These are phyloP conservation scores for silkworm (Bombyx mori) DNA, from an alignment of 1,140 invertebrate species.

Conservation along the genomic window DNA sequence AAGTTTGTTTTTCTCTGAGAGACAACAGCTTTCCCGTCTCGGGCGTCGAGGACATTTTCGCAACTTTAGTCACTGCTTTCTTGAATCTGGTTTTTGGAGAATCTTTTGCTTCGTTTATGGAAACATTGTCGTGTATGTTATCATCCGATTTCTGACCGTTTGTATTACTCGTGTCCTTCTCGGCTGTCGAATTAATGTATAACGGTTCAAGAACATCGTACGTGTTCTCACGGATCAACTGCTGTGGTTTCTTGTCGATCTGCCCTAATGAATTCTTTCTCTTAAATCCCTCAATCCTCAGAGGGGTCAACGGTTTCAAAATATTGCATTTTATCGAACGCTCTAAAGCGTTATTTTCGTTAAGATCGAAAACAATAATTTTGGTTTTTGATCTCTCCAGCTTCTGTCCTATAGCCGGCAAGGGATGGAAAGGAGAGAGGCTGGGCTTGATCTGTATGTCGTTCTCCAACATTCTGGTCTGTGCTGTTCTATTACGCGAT, in stretches of 20 bases:
- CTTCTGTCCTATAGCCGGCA: slow-evolving; percentile 62
- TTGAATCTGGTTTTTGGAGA: slow-evolving; percentile 59
- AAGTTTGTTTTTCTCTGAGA: slow-evolving; percentile 47
- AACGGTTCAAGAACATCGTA: slow-evolving; percentile 61
- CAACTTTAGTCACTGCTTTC: slow-evolving; percentile 54
- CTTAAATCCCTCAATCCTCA: slow-evolving; percentile 37
- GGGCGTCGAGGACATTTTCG: slow-evolving; percentile 45
- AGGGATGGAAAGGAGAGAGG: slow-evolving; percentile 58
- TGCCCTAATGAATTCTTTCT: slow-evolving; percentile 30
- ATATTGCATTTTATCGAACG: slow-evolving; percentile 42
- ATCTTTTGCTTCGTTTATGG: slow-evolving; percentile 16
- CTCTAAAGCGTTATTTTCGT: slow-evolving; percentile 28
- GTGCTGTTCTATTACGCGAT: slow-evolving; percentile 44
- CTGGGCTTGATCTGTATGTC: slow-evolving; percentile 47
- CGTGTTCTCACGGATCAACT: slow-evolving; percentile 53
- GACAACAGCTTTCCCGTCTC: slow-evolving; percentile 54
- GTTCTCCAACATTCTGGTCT: slow-evolving; percentile 58
- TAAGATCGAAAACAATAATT: slow-evolving; percentile 52
- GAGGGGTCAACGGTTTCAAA: slow-evolving; percentile 47
- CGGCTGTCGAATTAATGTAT: slow-evolving; percentile 30
- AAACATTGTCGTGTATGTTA: not conserved
- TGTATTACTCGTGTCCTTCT: slow-evolving; percentile 9
- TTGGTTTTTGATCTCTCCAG: slow-evolving; percentile 41
- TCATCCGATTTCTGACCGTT: slow-evolving; percentile 6
- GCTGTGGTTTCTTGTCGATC: slow-evolving; percentile 36